Evolutionary conservation across 2,113 vertebrate genomes (phyloP).

Genomic region (Perccottus glenii): DNA sequence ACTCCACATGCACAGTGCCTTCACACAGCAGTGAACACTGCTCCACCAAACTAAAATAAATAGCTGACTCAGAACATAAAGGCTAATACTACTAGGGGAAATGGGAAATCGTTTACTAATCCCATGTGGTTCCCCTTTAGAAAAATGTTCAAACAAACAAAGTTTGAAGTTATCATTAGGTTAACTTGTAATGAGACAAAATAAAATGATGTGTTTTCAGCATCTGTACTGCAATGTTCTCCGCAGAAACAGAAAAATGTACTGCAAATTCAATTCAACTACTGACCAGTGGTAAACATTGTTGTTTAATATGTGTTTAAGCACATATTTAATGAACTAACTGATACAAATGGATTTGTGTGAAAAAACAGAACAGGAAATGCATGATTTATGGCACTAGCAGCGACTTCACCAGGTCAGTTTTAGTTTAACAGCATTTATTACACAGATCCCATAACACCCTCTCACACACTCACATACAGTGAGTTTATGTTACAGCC

Average conservation of each 20-base stretch:
- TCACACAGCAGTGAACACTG: conserved; percentile 2
- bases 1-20: neutral
- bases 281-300: conserved; percentile 26
- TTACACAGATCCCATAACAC: too few relatives aligned
- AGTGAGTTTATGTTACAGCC: neutral
- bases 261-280: neutral
- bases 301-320: too few relatives aligned
- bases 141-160: too few relatives aligned
- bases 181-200: too few relatives aligned
- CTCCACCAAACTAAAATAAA: conserved; percentile 60
- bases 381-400: conserved; percentile 44
- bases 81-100: neutral
- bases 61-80: conserved; percentile 46
- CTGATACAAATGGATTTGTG: neutral
- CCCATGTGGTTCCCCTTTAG: too few relatives aligned
- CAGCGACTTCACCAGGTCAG: conserved; percentile 24
- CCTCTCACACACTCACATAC: conserved; percentile 13
- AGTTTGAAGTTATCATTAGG: too few relatives aligned
- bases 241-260: too few relatives aligned
- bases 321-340: neutral
- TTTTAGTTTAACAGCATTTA: conserved; percentile 30
- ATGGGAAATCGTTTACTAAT: too few relatives aligned
- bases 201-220: too few relatives aligned
- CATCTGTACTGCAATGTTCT: too few relatives aligned
- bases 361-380: conserved; percentile 47